These are phyloP conservation scores for Plecturocebus donacophilus DNA, from an alignment of 2,113 vertebrate genomes.

Conservation along the genomic window DNA sequence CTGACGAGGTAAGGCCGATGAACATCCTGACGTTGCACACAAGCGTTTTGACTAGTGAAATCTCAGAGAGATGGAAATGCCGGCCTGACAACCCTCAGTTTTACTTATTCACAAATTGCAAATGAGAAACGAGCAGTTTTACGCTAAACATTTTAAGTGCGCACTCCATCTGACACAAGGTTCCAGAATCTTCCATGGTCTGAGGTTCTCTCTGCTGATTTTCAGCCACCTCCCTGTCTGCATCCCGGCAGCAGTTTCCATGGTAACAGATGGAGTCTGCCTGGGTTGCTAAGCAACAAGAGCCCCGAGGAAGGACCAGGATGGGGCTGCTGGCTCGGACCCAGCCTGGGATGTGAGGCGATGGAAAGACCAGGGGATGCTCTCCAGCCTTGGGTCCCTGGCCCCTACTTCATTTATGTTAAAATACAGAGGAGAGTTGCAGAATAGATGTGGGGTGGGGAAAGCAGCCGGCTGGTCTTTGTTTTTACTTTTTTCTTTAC, in stretches of 20 bases:
- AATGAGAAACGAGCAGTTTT: not conserved
- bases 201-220: not conserved
- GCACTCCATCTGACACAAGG: not conserved
- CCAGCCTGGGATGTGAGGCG: not conserved
- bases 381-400: not conserved
- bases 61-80: not conserved
- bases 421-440: not conserved
- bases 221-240: not conserved
- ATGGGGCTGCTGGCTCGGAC: not conserved
- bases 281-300: conserved; percentile 58
- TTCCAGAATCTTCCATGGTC: not conserved
- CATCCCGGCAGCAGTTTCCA: not conserved
- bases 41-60: not conserved
- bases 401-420: too few species aligned
- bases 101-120: not conserved
- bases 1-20: too few species aligned
- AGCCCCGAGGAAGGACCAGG: not conserved
- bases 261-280: not conserved
- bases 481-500: too few species aligned
- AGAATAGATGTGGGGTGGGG: rapidly evolving
- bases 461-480: too few species aligned
- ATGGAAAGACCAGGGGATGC: not conserved
- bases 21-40: not conserved
- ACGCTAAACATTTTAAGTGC: not conserved
- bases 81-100: not conserved